Base-by-base conservation (phyloP, 2,113 vertebrate genomes). In the Galbula dea region DNA sequence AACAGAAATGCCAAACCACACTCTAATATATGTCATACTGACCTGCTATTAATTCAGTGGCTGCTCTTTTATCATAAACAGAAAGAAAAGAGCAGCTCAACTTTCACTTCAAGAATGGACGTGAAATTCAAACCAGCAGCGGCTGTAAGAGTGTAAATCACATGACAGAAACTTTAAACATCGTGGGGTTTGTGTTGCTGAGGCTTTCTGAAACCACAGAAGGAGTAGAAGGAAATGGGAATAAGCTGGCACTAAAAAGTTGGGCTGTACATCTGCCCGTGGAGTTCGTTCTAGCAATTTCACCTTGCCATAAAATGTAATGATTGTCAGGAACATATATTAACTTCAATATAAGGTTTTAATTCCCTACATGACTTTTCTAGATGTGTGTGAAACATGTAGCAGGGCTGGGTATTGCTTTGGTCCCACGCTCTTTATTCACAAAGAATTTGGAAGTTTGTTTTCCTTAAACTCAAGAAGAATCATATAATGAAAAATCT, bases 1-100 rank as follows among this genome's bases (percentile, higher is more conserved):
- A 10, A 85, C 94, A 95, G 30, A 89, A 93, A 96, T 92, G 91
- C 95, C 84, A 89, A 94, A 92, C 95, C 94, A 84, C 22, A 8
- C 74, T 89, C 69, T 84, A 79, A 90, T 85, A 39, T 41, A 87
- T 41, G 58, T 89, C 86, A 41, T 12, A 49, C 66, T 94, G 94
- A 93, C 94, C 95, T 82, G 55, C 72, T 89, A 63, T 85, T 80
- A 77, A 83, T 94, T 83, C 78, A n/a, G 37, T 74, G 91, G 48
- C 79, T 96, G 91, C 87, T 94, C 93, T 95, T 95, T 83, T 89
- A 77, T 90, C 32, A 39, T 57, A 4, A 26, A 29, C 51, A 29
- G 29, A 49, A 41, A 72, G 65, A 15, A 46, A 26, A 32, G 7
- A 85, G 29, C 49, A 46, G 71, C 54, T 92, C 89, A 76, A 91